Evolutionary conservation across 2,888 invertebrate species (phyloP).

Genomic region (Apamea crenata): DNA sequence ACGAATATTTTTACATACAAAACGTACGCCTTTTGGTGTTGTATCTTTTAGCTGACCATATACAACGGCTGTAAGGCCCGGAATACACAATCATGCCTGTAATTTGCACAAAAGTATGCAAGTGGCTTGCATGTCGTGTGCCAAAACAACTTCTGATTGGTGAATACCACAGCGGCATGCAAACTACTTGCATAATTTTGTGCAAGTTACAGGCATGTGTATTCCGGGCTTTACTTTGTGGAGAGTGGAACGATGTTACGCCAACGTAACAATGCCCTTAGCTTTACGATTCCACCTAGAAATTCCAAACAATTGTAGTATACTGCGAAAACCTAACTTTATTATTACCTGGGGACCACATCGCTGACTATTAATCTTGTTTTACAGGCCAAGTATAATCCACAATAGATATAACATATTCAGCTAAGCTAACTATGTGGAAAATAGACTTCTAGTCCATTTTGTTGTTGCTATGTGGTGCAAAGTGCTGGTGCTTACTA

Average conservation of each 20-base stretch:
- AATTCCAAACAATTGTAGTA: not conserved
- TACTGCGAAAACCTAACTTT: slow-evolving; percentile 15
- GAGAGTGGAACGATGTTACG: not conserved
- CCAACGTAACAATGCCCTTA: not conserved
- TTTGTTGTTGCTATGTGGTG: not conserved
- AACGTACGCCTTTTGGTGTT: not conserved
- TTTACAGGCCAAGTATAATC: slow-evolving; percentile 7
- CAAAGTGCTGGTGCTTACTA: not conserved
- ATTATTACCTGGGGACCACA: slow-evolving; percentile 3
- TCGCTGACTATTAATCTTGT: slow-evolving; percentile 7
- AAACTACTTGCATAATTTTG: too few species aligned
- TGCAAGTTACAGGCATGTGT: too few species aligned
- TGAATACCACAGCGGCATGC: too few species aligned
- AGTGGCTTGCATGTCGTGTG: too few species aligned
- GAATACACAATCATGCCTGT: too few species aligned
- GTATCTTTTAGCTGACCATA: not conserved
- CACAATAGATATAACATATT: slow-evolving; percentile 8
- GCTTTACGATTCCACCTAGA: slow-evolving; percentile 7
- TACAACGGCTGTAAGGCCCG: too few species aligned
- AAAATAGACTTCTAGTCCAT: not conserved
- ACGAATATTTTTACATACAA: not conserved
- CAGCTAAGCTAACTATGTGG: not conserved
- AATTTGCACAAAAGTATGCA: too few species aligned
- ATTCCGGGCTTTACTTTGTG: too few species aligned
- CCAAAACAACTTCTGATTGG: too few species aligned